Percentiles rank a stretch among this genome's conserved stretches.
Conservation (phyloP, 2,797 vertebrate genomes). For the Phaenicophaeus curvirostris region DNA sequence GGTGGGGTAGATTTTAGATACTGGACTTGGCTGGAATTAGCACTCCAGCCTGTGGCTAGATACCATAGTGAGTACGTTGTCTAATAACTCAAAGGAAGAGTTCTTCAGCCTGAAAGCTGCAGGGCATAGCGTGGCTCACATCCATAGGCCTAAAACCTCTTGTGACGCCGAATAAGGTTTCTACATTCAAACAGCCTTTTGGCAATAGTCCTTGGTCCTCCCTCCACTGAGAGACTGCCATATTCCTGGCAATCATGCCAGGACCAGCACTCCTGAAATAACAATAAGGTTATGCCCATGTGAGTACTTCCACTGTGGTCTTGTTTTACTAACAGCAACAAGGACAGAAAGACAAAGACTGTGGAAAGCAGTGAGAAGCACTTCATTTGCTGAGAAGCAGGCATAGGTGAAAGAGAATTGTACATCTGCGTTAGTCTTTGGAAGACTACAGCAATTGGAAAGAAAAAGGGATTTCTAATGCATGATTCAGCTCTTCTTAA, state of each 20-base stretch:
- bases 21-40: not conserved
- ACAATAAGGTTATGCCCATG: fast-evolving
- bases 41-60: not conserved
- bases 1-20: not conserved
- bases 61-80: not conserved
- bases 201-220: not conserved
- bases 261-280: not conserved
- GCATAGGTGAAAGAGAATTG: not conserved
- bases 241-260: too few relatives aligned
- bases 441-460: not conserved
- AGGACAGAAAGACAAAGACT: not conserved
- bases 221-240: not conserved
- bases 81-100: not conserved
- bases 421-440: not conserved
- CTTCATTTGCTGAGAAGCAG: not conserved
- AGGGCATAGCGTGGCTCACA: not conserved
- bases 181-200: not conserved
- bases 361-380: not conserved
- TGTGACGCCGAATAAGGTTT: not conserved
- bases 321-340: not conserved
- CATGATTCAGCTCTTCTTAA: not conserved
- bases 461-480: not conserved
- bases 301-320: fast-evolving
- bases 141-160: not conserved
- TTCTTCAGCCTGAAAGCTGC: not conserved